These are phyloP conservation scores for Python bivittatus DNA, from an alignment of 2,113 vertebrate genomes.

Conservation along the genomic window DNA sequence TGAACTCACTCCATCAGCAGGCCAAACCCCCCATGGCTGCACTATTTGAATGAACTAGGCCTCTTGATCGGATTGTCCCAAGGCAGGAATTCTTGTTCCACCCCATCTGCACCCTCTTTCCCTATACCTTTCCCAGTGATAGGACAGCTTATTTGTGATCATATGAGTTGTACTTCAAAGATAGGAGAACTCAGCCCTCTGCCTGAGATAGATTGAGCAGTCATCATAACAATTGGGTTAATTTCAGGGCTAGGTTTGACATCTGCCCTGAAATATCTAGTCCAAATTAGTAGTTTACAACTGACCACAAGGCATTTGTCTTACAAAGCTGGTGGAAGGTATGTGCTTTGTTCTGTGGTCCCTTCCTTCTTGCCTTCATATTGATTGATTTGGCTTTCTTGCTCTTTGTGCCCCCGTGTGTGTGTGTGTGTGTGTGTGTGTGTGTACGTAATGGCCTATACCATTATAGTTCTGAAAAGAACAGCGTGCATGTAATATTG, in stretches of 20 bases:
- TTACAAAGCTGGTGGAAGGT: slow-evolving; percentile 37
- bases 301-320: slow-evolving; percentile 41
- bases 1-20: background rate
- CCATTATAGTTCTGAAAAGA: background rate
- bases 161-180: slow-evolving; percentile 49
- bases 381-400: slow-evolving; percentile 57
- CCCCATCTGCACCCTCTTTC: background rate
- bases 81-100: background rate
- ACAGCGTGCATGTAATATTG: too few species aligned
- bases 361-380: slow-evolving; percentile 47
- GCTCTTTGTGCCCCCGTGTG: background rate
- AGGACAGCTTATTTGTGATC: slow-evolving; percentile 33
- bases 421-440: too few species aligned
- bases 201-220: slow-evolving; percentile 46
- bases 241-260: slow-evolving; percentile 46
- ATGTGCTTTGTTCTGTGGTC: slow-evolving; percentile 17
- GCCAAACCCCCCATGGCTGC: background rate
- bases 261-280: slow-evolving; percentile 57
- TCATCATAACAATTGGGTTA: slow-evolving; percentile 40
- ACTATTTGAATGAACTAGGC: background rate
- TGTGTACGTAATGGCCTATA: too few species aligned
- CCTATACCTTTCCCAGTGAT: slow-evolving; percentile 15
- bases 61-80: background rate
- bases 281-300: slow-evolving; percentile 48
- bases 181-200: slow-evolving; percentile 47